Conservation (phyloP, 2,113 vertebrate species). For the Stegastes partitus region DNA sequence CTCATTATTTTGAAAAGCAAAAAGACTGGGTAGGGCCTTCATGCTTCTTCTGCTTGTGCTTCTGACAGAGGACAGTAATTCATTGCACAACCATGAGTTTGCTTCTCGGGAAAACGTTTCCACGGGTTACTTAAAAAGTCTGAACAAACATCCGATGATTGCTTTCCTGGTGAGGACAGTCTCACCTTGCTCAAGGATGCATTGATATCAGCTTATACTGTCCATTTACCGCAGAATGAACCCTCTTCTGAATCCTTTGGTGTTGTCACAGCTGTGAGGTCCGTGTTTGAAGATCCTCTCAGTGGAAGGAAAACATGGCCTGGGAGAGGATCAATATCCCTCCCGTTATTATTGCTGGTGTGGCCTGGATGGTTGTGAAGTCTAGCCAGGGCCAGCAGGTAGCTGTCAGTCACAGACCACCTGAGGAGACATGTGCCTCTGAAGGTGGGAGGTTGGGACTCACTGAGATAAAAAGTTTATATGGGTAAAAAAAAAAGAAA, state of each 20-base stretch:
- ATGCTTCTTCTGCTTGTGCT: too few species aligned
- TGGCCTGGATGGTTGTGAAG: conserved; percentile 33
- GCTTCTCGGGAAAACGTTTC: neutral
- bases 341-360: conserved; percentile 59
- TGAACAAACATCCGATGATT: neutral
- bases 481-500: too few species aligned
- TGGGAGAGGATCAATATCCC: conserved; percentile 60
- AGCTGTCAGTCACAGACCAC: conserved; percentile 60
- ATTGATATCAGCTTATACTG: conserved; percentile 13
- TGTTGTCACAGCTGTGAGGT: conserved; percentile 70
- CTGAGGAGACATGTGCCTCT: conserved; percentile 37
- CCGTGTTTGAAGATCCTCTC: conserved; percentile 60
- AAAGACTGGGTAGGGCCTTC: too few species aligned
- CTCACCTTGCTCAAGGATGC: conserved; percentile 2
- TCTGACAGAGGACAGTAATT: neutral
- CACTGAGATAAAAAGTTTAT: neutral
- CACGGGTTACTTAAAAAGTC: neutral
- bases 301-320: conserved; percentile 63
- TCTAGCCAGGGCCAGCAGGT: conserved; percentile 55
- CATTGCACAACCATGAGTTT: neutral
- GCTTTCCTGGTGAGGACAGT: neutral
- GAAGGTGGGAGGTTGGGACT: neutral
- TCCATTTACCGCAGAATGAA: conserved; percentile 45
- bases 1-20: too few species aligned
- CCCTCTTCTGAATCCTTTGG: conserved; percentile 12